A percentile compares a stretch with the other conserved stretches of the same genome.
phyloP scores from a whole-genome alignment of 2,797 vertebrate genomes.

The Hybognathus amarus region DNA sequence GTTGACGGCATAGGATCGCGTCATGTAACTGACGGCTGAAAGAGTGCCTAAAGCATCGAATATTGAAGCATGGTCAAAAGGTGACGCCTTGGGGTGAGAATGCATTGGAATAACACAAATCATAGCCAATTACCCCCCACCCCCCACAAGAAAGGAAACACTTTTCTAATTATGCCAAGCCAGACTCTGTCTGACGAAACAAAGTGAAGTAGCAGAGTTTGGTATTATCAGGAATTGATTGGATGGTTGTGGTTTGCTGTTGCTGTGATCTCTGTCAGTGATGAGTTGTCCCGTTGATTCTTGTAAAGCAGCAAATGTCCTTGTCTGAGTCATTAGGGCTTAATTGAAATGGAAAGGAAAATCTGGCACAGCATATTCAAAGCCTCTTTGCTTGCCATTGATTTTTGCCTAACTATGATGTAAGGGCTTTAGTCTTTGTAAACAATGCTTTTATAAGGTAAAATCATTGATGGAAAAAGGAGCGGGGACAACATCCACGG shows the following conservation, averaged over 20 bases:
- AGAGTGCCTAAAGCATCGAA: no score
- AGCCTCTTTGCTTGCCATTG: slow-evolving; percentile 33
- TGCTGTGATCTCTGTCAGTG: not conserved
- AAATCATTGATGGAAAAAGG: slow-evolving; percentile 10
- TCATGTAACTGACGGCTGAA: no score
- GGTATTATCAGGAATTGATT: not conserved
- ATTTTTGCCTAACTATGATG: slow-evolving; percentile 26
- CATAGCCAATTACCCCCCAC: no score
- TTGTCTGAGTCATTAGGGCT: slow-evolving; percentile 5
- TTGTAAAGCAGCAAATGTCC: slow-evolving; percentile 8
- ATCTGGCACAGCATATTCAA: not conserved
- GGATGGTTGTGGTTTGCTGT: not conserved
- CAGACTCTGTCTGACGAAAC: no score
- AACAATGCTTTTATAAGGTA: slow-evolving; percentile 26
- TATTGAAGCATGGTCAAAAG: no score
- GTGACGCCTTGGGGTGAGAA: no score
- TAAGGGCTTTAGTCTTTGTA: slow-evolving; percentile 14
- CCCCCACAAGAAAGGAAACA: no score
- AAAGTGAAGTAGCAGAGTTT: no score
- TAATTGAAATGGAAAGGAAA: not conserved
- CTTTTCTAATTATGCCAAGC: no score
- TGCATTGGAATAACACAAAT: no score
- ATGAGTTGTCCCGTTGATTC: not conserved
- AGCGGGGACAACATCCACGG: not conserved
- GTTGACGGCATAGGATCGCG: no score